Base-by-base conservation (phyloP, 1,140 invertebrate species). In the Zaprionus tsacasi region DNA sequence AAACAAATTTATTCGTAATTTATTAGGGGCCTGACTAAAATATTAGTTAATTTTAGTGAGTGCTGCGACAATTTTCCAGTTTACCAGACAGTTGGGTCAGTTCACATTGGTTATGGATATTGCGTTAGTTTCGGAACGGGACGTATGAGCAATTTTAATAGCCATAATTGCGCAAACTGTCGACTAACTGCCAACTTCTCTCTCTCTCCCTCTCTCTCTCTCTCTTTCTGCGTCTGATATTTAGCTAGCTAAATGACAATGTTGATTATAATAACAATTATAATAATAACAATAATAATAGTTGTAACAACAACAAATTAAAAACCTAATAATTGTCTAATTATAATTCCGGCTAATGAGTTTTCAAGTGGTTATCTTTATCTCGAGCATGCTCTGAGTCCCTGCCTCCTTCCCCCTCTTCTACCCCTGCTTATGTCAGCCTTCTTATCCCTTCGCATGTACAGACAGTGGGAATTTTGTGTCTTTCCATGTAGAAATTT, bases 291-390 rank as follows among this genome's bases (percentile, higher is more conserved):
- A 30, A 35, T 50, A 55, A 60, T 45, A 58, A 38, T 55, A 59
- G 40, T 50, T 50, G 21, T 17, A 48, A 27, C 48, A 50, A 40
- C 48, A 77, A 78, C 57, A 78, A 75, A 73, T 75, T 75, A 78
- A 81, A 89, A 88, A 81, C 71, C 78, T 76, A 81, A 81, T 89
- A 89, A 88, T 81, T 89, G 85, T 83, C 81, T 81, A 74, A 89
- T 88, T 88, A 89, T 79, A 88, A 88, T 88, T 79, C 81, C 80
- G 60, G 74, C 78, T 89, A 88, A 88, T 85, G 81, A 88, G 85
- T 88, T 88, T 89, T 87, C 85, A 88, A 89, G 85, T 83, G 70
- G 54, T 83, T 89, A 81, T 83, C 80, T 85, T 70, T 65, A 83
- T 83, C 70, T 82, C 27, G 25, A 61, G 43, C 43, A 35, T 7